Evolutionary conservation across 2,113 vertebrate species (phyloP).

Genomic region (Elaphurus davidianus): DNA sequence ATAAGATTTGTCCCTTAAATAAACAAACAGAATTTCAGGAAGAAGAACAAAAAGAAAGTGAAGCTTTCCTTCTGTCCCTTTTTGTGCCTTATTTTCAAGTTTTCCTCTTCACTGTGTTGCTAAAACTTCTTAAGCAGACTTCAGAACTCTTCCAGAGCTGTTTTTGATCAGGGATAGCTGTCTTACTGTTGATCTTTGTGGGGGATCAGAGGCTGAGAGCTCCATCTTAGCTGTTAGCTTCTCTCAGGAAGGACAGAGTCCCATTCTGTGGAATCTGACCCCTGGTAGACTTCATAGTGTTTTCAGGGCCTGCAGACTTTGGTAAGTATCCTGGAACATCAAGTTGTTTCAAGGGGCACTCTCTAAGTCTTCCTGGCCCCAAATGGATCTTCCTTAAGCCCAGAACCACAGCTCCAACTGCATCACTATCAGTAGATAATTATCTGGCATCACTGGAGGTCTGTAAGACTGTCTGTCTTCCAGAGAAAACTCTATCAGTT

Average conservation of each 20-base stretch:
- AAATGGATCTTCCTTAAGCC: not conserved
- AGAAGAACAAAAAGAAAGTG: not conserved
- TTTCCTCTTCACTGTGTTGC: not conserved
- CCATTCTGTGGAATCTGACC: not conserved
- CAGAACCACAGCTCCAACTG: not conserved
- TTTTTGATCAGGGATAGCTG: not conserved
- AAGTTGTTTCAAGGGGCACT: not conserved
- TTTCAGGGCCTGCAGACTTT: not conserved
- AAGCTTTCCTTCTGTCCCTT: not conserved
- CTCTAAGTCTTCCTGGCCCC: not conserved
- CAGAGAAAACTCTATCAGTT: not conserved
- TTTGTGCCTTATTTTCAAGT: not conserved
- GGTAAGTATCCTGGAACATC: not conserved
- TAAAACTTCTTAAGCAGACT: not conserved
- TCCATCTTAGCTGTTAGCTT: not conserved
- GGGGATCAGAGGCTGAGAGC: not conserved
- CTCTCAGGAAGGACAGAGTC: not conserved
- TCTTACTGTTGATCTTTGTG: not conserved
- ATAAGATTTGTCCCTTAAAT: slow-evolving; percentile 65
- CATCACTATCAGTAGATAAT: not conserved
- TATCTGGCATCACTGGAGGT: not conserved
- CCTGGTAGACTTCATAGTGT: not conserved
- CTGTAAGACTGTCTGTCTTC: not conserved
- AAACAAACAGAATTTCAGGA: slow-evolving; percentile 77
- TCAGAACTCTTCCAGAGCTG: not conserved